These are phyloP conservation scores for Aphaenogaster floridana DNA, from an alignment of 1,140 invertebrate species.

Conservation along the genomic window DNA sequence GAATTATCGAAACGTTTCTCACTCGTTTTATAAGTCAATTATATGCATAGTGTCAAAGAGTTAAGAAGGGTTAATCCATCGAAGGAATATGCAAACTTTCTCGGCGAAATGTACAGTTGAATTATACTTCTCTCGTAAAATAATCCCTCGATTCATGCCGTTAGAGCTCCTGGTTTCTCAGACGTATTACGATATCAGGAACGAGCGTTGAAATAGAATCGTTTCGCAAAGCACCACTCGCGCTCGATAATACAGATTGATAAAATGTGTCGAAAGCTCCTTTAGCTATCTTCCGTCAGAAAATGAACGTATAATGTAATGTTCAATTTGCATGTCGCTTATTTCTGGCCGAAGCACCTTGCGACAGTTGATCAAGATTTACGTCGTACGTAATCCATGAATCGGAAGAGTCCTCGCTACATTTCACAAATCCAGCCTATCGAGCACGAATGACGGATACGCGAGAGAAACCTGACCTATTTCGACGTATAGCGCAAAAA, in stretches of 20 bases:
- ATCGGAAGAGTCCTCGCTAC: neutral
- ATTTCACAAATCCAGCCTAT: neutral
- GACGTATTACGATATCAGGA: neutral
- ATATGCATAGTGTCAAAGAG: neutral
- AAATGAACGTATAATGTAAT: neutral
- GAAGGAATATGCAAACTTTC: neutral
- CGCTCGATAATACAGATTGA: constrained; percentile 10
- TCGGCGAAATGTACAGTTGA: neutral
- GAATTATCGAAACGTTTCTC: neutral
- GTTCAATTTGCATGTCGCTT: neutral
- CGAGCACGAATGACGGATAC: neutral
- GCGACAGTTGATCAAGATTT: constrained; percentile 1
- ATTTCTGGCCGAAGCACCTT: neutral
- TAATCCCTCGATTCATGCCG: constrained; percentile 3
- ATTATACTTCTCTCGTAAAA: neutral
- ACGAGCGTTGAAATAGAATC: neutral
- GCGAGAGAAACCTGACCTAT: constrained; percentile 12
- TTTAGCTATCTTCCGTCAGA: neutral
- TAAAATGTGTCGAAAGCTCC: neutral
- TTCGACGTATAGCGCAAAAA: neutral
- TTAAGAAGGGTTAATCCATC: constrained; percentile 4
- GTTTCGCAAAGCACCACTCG: neutral
- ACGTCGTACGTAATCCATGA: neutral
- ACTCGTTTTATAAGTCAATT: neutral
- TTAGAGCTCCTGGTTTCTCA: neutral